Conservation (phyloP, 2,797 vertebrate species). For the Melanogrammus aeglefinus region DNA sequence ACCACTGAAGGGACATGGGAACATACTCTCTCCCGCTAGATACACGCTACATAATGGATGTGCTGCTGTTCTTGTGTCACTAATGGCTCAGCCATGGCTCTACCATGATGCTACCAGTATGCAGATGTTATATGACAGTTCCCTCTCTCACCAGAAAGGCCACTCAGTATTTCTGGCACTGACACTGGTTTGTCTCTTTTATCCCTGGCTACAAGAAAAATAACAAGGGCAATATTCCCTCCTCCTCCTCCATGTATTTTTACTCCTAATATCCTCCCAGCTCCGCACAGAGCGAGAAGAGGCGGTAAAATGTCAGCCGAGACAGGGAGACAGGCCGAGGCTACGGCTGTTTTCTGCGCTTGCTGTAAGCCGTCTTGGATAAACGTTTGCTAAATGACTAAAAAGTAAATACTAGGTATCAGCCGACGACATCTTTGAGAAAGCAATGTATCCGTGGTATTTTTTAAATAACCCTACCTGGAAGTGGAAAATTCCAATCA, state of each 20-base stretch:
- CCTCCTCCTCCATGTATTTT: not conserved
- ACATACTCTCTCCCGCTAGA: not conserved
- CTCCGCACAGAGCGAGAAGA: not conserved
- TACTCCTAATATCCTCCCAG: not conserved
- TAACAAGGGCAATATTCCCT: not conserved
- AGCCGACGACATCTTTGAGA: not conserved
- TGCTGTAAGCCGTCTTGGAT: not conserved
- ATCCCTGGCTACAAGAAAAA: not conserved
- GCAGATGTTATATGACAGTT: not conserved
- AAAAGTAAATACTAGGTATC: not conserved
- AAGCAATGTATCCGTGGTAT: not conserved
- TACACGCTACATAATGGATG: not conserved
- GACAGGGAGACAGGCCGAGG: not conserved
- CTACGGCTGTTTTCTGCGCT: not conserved
- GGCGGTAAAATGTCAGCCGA: not conserved
- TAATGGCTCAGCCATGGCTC: not conserved
- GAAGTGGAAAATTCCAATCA: slow-evolving; percentile 6
- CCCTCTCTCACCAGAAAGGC: not conserved
- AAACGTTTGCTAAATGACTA: not conserved
- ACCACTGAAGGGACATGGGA: slow-evolving; percentile 1
- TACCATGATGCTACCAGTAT: not conserved
- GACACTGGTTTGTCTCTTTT: not conserved
- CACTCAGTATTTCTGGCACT: not conserved
- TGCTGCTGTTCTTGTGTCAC: slow-evolving; percentile 1
- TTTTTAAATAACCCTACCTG: not conserved